A percentile compares a stretch with the other conserved stretches of the same genome.
These are phyloP conservation scores for Lepisosteus oculatus DNA, from an alignment of 2,113 vertebrate genomes.

Conservation along the genomic window DNA sequence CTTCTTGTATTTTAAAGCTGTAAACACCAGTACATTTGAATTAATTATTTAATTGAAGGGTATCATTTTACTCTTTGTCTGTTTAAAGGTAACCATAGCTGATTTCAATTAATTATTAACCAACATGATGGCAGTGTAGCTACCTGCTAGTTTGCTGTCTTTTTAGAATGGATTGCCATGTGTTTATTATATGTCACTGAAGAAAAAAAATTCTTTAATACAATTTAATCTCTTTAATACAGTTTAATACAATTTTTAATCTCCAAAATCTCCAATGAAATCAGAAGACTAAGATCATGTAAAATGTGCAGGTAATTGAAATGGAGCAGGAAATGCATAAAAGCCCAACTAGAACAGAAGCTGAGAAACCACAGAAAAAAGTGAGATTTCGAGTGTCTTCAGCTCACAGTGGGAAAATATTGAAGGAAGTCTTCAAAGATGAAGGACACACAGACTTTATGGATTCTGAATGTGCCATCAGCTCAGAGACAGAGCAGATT, in stretches of 20 bases:
- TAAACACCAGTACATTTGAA: conserved; percentile 56
- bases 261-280: conserved; percentile 47
- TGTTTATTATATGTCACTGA: conserved; percentile 50
- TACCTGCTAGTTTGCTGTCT: conserved; percentile 63
- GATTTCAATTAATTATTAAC: conserved; percentile 86
- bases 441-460: conserved; percentile 76
- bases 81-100: conserved; percentile 93
- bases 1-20: conserved; percentile 33
- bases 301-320: conserved; percentile 46
- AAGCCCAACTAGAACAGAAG: conserved; percentile 49
- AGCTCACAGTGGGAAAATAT: conserved; percentile 85
- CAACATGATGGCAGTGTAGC: conserved; percentile 46
- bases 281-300: conserved; percentile 63
- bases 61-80: conserved; percentile 82
- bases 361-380: conserved; percentile 73
- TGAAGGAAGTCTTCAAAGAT: conserved; percentile 90
- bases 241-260: conserved; percentile 32
- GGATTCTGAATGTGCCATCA: conserved; percentile 86
- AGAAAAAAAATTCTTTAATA: conserved; percentile 7
- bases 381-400: conserved; percentile 93
- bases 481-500: conserved; percentile 77
- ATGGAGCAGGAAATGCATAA: conserved; percentile 66
- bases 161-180: conserved; percentile 53
- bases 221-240: conserved; percentile 21
- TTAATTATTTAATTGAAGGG: conserved; percentile 76